A percentile compares a stretch with the other conserved stretches of the same genome.
These are phyloP conservation scores for Plebejus melissa DNA, from an alignment of 2,888 invertebrate genomes.

Conservation along the genomic window DNA sequence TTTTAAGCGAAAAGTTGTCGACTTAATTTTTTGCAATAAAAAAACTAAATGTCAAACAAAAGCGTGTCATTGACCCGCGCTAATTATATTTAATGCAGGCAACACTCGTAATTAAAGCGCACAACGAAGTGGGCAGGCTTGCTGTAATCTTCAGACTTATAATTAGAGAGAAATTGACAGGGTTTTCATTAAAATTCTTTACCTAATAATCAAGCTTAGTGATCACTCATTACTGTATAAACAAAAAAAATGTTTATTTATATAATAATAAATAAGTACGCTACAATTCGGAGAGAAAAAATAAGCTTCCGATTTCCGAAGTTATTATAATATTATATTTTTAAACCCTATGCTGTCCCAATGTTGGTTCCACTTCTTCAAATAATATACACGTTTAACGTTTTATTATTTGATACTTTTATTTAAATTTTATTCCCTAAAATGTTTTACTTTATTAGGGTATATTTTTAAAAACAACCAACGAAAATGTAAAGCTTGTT, in stretches of 20 bases:
- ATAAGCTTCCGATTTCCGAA: no score
- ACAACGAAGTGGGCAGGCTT: neutral
- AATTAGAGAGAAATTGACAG: neutral
- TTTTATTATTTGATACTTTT: neutral
- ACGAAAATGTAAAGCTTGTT: neutral
- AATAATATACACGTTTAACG: neutral
- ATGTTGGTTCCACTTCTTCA: neutral
- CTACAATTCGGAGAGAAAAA: no score
- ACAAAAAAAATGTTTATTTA: no score
- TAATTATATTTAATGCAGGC: conserved; percentile 23
- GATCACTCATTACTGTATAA: no score
- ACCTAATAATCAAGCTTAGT: no score
- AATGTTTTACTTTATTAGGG: neutral
- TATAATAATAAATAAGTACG: no score
- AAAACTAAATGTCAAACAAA: conserved; percentile 6
- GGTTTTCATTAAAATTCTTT: neutral
- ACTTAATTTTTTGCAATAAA: neutral
- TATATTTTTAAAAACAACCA: neutral
- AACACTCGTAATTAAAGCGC: conserved; percentile 11
- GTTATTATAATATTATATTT: no score
- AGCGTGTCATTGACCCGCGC: conserved; percentile 25
- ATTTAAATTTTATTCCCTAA: neutral
- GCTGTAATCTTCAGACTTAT: conserved; percentile 6
- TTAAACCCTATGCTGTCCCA: no score
- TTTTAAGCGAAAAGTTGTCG: neutral